Evolutionary conservation across 2,113 vertebrate species (phyloP).

Genomic region (Cephalopholis sonnerati): DNA sequence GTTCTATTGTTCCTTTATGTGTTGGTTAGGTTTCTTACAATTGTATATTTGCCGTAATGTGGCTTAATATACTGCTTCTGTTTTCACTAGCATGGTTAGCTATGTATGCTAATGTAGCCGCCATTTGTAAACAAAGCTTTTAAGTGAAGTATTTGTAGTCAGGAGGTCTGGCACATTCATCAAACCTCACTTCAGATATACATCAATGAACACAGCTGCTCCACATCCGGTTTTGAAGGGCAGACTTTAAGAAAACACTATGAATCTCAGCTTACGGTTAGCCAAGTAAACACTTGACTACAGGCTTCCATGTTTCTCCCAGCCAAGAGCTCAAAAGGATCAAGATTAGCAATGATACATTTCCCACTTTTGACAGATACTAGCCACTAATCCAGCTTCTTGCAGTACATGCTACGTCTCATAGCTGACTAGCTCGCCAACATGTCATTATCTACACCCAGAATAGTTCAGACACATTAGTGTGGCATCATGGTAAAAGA

Average conservation of each 20-base stretch:
- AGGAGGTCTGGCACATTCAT: constrained; percentile 6
- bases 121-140: background rate
- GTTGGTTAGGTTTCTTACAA: background rate
- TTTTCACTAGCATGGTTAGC: background rate
- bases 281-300: background rate
- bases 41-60: background rate
- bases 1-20: no score
- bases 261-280: background rate
- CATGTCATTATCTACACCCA: background rate
- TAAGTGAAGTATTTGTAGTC: background rate
- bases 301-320: background rate
- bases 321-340: background rate
- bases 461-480: constrained; percentile 2
- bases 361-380: background rate
- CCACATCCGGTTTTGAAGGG: background rate
- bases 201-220: background rate
- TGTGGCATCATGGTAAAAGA: background rate
- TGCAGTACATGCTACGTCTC: background rate
- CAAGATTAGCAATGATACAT: background rate
- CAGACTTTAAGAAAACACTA: background rate
- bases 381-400: background rate
- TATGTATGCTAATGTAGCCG: background rate
- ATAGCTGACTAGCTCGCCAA: background rate
- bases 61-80: background rate
- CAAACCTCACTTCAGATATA: background rate